Conservation (phyloP, 2,888 invertebrate species). For the Orthosia gothica region DNA sequence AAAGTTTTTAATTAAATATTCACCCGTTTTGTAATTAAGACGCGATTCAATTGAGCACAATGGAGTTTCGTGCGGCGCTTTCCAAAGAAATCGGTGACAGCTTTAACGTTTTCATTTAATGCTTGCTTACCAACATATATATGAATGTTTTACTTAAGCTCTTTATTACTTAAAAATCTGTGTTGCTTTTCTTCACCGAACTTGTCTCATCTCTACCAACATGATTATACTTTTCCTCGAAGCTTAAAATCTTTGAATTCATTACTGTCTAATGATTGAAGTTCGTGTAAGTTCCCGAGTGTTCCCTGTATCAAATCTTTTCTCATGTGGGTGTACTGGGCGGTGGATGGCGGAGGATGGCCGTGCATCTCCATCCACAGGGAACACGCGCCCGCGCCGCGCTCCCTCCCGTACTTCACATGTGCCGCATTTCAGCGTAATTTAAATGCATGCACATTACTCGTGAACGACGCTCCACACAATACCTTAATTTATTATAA, state of each 20-base stretch:
- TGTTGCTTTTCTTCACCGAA: background rate
- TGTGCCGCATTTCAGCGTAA: slow-evolving; percentile 84
- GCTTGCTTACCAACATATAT: slow-evolving; percentile 39
- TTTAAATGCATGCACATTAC: slow-evolving; percentile 88
- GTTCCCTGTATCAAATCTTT: slow-evolving; percentile 44
- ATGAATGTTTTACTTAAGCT: slow-evolving; percentile 35
- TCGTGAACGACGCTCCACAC: slow-evolving; percentile 75
- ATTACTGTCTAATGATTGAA: slow-evolving; percentile 22
- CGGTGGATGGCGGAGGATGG: background rate
- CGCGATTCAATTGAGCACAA: slow-evolving; percentile 87
- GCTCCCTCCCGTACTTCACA: slow-evolving; percentile 55
- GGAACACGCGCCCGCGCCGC: slow-evolving; percentile 49
- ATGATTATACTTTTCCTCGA: background rate
- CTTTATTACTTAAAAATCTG: slow-evolving; percentile 20
- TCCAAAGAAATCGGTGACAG: slow-evolving; percentile 83
- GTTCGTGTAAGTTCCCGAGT: slow-evolving; percentile 13
- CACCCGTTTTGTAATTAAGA: slow-evolving; percentile 90
- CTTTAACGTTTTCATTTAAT: slow-evolving; percentile 75
- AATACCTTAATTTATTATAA: slow-evolving; percentile 85
- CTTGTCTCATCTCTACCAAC: background rate
- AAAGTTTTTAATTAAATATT: slow-evolving; percentile 91
- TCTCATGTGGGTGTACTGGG: slow-evolving; percentile 69
- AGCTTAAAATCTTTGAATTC: slow-evolving; percentile 18
- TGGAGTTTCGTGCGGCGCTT: slow-evolving; percentile 82
- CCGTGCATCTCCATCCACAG: too few species aligned